phyloP scores from a whole-genome alignment of 1,140 invertebrate genomes.

The Diachasma alloeum region DNA sequence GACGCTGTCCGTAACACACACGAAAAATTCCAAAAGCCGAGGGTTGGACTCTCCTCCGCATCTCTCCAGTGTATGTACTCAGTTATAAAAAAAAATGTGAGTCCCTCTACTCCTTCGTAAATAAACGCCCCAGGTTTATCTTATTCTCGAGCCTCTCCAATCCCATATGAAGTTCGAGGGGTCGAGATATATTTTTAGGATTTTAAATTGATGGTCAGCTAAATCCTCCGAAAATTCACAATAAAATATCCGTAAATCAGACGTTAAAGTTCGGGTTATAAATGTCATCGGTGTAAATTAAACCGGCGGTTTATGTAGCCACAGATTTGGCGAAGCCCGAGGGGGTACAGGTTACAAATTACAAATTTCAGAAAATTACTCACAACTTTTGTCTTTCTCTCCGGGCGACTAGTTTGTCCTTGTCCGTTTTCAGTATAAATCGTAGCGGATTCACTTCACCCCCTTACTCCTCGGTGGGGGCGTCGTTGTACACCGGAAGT shows the following conservation, averaged over 20 bases:
- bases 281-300: background rate
- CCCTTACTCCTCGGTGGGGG: background rate
- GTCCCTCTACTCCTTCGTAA: slow-evolving; percentile 35
- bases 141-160: slow-evolving; percentile 2
- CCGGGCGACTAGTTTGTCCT: background rate
- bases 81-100: background rate
- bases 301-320: too few relatives aligned
- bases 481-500: slow-evolving; percentile 3
- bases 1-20: slow-evolving; percentile 31
- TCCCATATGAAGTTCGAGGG: background rate
- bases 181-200: background rate
- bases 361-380: background rate
- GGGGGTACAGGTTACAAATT: background rate
- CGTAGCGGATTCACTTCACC: background rate
- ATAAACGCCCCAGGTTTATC: slow-evolving; percentile 38
- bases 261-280: background rate
- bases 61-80: slow-evolving; percentile 13
- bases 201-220: background rate
- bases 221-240: background rate
- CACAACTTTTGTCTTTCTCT: background rate
- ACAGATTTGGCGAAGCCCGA: too few relatives aligned
- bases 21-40: slow-evolving; percentile 33
- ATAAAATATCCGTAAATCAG: background rate
- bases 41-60: slow-evolving; percentile 1
- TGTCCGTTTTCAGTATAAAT: background rate